Base-by-base conservation (phyloP, 2,888 invertebrate genomes). In the Drosophila buzzatii region DNA sequence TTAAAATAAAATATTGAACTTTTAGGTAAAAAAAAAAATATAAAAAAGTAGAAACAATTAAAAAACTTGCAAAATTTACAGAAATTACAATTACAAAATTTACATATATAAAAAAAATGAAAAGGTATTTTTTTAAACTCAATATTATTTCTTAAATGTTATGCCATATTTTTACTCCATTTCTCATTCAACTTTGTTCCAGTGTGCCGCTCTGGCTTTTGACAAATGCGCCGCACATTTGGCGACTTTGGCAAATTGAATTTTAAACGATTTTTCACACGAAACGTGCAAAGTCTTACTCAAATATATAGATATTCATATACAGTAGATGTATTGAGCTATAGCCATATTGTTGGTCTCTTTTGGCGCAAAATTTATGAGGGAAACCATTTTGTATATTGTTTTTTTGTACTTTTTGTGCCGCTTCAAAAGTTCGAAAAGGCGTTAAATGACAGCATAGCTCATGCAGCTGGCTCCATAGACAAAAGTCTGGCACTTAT, bases 171-270 rank as follows among this genome's bases (percentile, higher is more conserved):
- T 20, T 16, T 33, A 16, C 12, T 20, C 16, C 8, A 4, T 14
- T 62, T 4, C 31, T 5, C 18, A 9, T 2, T 0, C 2, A 10
- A 42, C 18, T 37, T 57, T 27, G 42, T 2, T 0, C 45, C 77
- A 77, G 75, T 74, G 79, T 77, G 55, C 66, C 20, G 0, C 14
- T 16, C 37, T 51, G 18, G 49, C 23, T 69, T 66, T 69, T 76
- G 76, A 79, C 70, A 81, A 76, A 81, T 76, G 76, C 52, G 41
- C 20, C 42, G 44, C 45, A 31, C 61, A 68, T 57, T 73, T 66
- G 64, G 66, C 68, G 68, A 70, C 68, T 73, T 72, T 72, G 76
- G 64, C 68, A 82, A 87, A 85, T 87, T 76, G 79, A 85, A 82
- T 73, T 79, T 81, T 79, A 74, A 85, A 71, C 62, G 70, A 74